These are phyloP conservation scores for Anser brachyrhynchus DNA, from an alignment of 2,113 vertebrate species.

Conservation along the genomic window DNA sequence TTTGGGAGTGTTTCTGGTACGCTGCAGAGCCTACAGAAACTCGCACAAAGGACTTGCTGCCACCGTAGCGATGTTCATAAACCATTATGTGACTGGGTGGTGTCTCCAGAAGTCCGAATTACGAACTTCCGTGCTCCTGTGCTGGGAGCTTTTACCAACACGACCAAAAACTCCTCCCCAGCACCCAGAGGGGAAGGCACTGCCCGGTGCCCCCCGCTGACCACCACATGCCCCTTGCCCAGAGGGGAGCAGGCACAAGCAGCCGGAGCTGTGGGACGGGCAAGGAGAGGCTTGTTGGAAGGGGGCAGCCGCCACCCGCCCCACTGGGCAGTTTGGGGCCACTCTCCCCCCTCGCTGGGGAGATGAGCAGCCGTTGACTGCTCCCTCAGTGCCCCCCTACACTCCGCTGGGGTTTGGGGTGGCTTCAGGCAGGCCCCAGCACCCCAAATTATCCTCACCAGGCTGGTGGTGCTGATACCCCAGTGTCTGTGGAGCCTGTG, in stretches of 20 bases:
- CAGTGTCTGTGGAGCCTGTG: neutral
- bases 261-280: too few species aligned
- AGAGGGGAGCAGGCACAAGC: too few species aligned
- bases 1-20: neutral
- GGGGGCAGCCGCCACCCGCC: too few species aligned
- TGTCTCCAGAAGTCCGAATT: neutral
- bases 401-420: too few species aligned
- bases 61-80: neutral
- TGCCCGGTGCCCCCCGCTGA: neutral
- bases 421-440: too few species aligned
- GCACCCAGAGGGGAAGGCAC: too few species aligned
- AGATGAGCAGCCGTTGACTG: neutral
- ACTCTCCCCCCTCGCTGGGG: neutral
- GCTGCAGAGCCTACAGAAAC: neutral
- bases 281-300: neutral
- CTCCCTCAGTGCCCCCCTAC: neutral
- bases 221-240: too few species aligned
- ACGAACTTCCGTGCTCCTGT: fast-evolving
- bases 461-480: neutral
- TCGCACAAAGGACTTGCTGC: neutral
- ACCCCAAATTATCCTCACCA: neutral
- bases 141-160: neutral
- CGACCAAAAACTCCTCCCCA: neutral
- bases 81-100: fast-evolving
- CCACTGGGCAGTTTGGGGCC: too few species aligned